Percentiles rank a stretch among this genome's conserved stretches.
phyloP scores from a whole-genome alignment of 2,113 vertebrate species.

The Benitochromis conjunctus region DNA sequence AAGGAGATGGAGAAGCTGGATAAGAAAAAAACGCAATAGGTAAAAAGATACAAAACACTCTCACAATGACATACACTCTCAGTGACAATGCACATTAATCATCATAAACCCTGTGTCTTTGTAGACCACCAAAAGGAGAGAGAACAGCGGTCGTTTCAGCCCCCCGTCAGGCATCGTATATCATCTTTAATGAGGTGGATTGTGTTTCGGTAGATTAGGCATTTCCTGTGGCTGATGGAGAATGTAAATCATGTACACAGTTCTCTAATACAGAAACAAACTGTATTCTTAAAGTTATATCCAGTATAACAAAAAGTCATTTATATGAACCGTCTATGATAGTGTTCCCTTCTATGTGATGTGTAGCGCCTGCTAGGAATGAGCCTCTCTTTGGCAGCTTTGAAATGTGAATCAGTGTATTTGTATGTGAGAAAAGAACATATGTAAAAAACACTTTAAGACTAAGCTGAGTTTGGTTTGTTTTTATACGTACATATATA shows the following conservation, averaged over 20 bases:
- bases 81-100: not conserved
- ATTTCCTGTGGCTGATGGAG: constrained; percentile 30
- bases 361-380: constrained; percentile 28
- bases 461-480: not conserved
- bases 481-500: not conserved
- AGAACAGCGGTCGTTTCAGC: not conserved
- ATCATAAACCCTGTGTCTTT: not conserved
- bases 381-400: constrained; percentile 58
- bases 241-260: constrained; percentile 1
- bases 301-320: not conserved
- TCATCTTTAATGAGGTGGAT: not conserved
- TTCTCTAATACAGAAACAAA: not conserved
- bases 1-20: rapidly evolving
- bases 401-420: constrained; percentile 10
- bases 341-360: not conserved
- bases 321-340: not conserved
- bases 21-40: not conserved
- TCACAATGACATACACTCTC: not conserved
- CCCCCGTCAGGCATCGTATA: not conserved
- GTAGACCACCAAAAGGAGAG: not conserved
- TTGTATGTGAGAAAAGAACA: not conserved
- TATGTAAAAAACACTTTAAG: not conserved
- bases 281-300: not conserved
- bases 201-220: constrained; percentile 1
- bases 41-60: not conserved